phyloP scores from a whole-genome alignment of 2,113 vertebrate species.

The Siniperca chuatsi region DNA sequence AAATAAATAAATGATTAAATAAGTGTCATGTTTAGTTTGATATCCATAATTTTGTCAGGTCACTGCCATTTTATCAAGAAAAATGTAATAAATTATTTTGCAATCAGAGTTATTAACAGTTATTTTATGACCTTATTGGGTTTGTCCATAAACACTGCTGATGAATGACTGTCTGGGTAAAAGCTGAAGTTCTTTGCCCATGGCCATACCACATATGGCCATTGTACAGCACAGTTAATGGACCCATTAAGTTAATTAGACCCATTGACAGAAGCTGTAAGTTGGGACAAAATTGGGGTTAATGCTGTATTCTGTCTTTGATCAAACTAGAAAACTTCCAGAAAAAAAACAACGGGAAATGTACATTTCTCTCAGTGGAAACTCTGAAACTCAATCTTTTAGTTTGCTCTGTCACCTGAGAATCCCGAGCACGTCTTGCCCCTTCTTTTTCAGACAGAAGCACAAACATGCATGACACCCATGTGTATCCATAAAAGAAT shows the following conservation, averaged over 20 bases:
- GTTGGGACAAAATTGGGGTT: constrained; percentile 22
- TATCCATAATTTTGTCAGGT: neutral
- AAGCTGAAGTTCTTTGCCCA: neutral
- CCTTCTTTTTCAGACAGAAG: constrained; percentile 18
- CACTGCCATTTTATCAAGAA: neutral
- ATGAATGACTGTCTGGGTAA: neutral
- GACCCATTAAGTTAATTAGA: constrained; percentile 46
- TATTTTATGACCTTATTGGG: neutral
- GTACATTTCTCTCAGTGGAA: constrained; percentile 41
- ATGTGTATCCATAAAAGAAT: neutral
- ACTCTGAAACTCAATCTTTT: constrained; percentile 33
- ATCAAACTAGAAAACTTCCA: neutral
- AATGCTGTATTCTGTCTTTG: constrained; percentile 4
- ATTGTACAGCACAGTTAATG: constrained; percentile 10
- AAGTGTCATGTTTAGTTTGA: neutral
- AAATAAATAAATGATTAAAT: constrained; percentile 8
- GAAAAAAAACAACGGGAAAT: constrained; percentile 29
- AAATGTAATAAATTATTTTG: neutral
- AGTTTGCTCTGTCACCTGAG: constrained; percentile 24
- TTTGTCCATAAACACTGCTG: neutral
- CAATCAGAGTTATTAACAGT: constrained; percentile 37
- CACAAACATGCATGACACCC: constrained; percentile 23
- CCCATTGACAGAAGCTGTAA: neutral
- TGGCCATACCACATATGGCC: neutral
- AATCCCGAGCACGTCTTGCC: neutral